A percentile compares a stretch with the other conserved stretches of the same genome.
Evolutionary conservation across 2,113 vertebrate species (phyloP).

Genomic region (Corvus hawaiiensis): DNA sequence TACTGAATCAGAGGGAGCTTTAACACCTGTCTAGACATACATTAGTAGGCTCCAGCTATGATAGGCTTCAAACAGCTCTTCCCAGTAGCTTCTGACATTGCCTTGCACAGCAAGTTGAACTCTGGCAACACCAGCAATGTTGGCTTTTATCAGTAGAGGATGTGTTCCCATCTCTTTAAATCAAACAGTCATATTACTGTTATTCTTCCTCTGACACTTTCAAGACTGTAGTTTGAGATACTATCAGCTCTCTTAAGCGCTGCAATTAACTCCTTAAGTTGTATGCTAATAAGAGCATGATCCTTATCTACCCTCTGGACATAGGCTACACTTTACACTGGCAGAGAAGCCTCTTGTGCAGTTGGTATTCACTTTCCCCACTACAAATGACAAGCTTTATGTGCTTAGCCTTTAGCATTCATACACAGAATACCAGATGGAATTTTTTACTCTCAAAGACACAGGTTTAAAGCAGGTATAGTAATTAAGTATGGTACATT

Average conservation of each 20-base stretch:
- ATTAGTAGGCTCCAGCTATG: background rate
- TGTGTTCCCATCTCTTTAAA: background rate
- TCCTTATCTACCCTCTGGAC: background rate
- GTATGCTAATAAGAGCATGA: background rate
- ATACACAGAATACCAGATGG: background rate
- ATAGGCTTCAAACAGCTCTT: background rate
- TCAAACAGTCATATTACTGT: background rate
- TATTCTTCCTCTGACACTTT: conserved; percentile 29
- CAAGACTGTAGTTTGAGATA: background rate
- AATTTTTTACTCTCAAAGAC: background rate
- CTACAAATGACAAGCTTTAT: background rate
- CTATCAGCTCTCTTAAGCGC: background rate
- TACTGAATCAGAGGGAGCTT: background rate
- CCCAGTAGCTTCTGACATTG: background rate
- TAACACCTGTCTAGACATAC: background rate
- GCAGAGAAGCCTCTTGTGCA: background rate
- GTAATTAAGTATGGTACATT: background rate
- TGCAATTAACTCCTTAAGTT: conserved; percentile 5
- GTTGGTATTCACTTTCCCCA: background rate
- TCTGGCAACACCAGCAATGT: background rate
- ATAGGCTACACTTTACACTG: background rate
- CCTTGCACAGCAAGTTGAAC: background rate
- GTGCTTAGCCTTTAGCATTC: background rate
- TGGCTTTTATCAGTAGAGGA: background rate
- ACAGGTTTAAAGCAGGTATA: background rate